Percentiles rank a stretch among this genome's conserved stretches.
phyloP scores from a whole-genome alignment of 1,140 invertebrate species.

The Drosophila navojoa region DNA sequence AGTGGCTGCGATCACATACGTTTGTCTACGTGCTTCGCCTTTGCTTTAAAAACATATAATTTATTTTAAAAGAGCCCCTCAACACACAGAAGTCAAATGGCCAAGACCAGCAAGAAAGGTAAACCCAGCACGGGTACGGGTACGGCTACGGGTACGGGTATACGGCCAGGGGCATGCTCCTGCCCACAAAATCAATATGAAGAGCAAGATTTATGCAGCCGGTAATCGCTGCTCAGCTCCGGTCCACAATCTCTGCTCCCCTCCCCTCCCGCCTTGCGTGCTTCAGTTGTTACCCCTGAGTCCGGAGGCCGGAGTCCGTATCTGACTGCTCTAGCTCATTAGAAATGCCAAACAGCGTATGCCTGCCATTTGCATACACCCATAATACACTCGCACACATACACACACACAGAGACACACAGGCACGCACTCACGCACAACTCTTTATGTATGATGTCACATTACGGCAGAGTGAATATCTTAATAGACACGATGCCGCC shows the following conservation, averaged over 20 bases:
- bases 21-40: slow-evolving; percentile 51
- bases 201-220: slow-evolving; percentile 70
- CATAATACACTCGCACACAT: slow-evolving; percentile 12
- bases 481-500: slow-evolving; percentile 62
- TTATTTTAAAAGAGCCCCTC: slow-evolving; percentile 77
- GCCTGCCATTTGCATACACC: slow-evolving; percentile 77
- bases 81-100: slow-evolving; percentile 45
- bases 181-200: slow-evolving; percentile 66
- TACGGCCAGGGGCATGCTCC: not conserved
- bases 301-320: slow-evolving; percentile 8
- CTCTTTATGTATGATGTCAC: slow-evolving; percentile 72
- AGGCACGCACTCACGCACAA: slow-evolving; percentile 38
- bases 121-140: not conserved
- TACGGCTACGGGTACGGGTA: not conserved
- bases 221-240: slow-evolving; percentile 76
- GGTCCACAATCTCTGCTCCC: slow-evolving; percentile 49
- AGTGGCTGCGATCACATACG: slow-evolving; percentile 5
- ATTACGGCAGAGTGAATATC: slow-evolving; percentile 80
- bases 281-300: not conserved
- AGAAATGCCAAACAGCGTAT: slow-evolving; percentile 76
- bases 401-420: slow-evolving; percentile 14
- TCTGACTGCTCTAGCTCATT: slow-evolving; percentile 65
- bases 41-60: slow-evolving; percentile 78
- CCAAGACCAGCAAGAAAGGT: slow-evolving; percentile 17
- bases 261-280: not conserved